Evolutionary conservation across 1,140 invertebrate species (phyloP), one percentile per base, ranked within the genome.

Genomic region (Drosophila melanogaster): DNA sequence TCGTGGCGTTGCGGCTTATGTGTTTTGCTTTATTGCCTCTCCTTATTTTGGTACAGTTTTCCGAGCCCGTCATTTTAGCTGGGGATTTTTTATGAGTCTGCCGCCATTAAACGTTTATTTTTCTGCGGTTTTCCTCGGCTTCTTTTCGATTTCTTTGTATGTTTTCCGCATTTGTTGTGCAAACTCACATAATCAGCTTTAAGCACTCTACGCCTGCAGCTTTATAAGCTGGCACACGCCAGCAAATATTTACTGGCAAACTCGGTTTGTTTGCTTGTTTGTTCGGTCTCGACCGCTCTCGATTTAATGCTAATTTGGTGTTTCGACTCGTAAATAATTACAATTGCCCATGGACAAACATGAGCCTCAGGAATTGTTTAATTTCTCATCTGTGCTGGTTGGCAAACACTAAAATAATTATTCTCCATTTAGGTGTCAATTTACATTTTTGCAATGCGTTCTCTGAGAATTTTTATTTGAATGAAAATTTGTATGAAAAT

Each of bases 101-200:
- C 14, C 51, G 43, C 64, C 67, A 70, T 57, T 71, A 71, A 71
- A 70, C 70, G 67, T 70, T 70, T 70, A 70, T 70, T 70, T 70
- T 70, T 22, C 41, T 40, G 66, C 35, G 64, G 50, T 35, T 67
- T 69, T 69, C 37, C 24, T 24, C 17, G 8, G 49, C 15, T 62
- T 62, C 26, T 14, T 24, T 33, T 24, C n/a, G n/a, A 46, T 69
- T 40, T 33, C 51, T 41, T 17, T 69, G 47, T 70, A 8, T 56
- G 30, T 47, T 70, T 55, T 70, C 37, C 64, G 66, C 43, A 70
- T 56, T 70, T 69, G 41, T 40, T 55, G 24, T 35, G 66, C 50
- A 69, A 70, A 70, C 66, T 70, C 60, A 15, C 15, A 57, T 71
- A 49, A 71, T 70, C 67, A 46, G 67, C 65, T 70, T 71, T 71